phyloP scores from a whole-genome alignment of 1,140 invertebrate genomes.

The Leptinotarsa defecta region DNA sequence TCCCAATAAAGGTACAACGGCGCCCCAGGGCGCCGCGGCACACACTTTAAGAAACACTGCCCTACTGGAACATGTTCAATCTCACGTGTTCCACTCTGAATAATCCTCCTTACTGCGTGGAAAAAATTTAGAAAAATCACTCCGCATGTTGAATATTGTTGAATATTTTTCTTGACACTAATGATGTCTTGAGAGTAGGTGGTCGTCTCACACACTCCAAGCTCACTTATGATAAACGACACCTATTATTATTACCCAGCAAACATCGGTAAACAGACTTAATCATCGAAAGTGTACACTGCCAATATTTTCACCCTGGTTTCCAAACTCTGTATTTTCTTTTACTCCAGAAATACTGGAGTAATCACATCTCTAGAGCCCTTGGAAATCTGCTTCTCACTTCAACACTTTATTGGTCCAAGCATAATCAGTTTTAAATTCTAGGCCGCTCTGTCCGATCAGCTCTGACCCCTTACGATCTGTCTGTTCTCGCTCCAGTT shows the following conservation, averaged over 20 bases:
- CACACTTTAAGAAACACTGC: too few relatives aligned
- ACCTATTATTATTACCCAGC: constrained; percentile 5
- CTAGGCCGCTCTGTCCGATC: not conserved
- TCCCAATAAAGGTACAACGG: too few relatives aligned
- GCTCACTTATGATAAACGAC: constrained; percentile 12
- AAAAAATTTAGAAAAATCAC: not conserved
- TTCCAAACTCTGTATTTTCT: not conserved
- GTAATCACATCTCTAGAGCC: not conserved
- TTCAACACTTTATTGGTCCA: not conserved
- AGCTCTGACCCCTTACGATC: not conserved
- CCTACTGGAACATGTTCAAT: not conserved
- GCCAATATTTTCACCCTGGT: not conserved
- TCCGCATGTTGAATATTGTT: not conserved
- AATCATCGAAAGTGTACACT: not conserved
- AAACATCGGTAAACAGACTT: not conserved
- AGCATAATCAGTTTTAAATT: not conserved
- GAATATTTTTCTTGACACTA: not conserved
- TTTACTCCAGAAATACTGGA: not conserved
- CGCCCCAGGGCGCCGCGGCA: too few relatives aligned
- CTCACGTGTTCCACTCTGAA: not conserved
- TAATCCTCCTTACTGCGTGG: not conserved
- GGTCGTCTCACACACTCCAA: too few relatives aligned
- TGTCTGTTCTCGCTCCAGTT: not conserved
- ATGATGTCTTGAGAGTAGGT: not conserved
- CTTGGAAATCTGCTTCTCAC: not conserved